phyloP scores from a whole-genome alignment of 2,113 vertebrate species.

The Prinia subflava region DNA sequence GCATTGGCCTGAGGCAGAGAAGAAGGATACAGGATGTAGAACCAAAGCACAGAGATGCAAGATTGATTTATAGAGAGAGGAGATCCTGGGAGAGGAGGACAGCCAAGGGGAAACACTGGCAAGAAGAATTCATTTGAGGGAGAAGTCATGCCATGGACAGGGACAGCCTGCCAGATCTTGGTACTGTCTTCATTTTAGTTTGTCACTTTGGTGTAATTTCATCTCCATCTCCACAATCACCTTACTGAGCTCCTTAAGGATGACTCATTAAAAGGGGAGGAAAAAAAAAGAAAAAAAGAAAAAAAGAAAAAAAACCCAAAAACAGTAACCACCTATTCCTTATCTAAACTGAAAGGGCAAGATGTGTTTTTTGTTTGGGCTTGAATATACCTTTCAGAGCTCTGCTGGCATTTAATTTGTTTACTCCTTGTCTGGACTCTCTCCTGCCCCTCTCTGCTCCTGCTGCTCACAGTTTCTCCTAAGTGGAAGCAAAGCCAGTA shows the following conservation, averaged over 20 bases:
- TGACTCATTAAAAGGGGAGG: neutral
- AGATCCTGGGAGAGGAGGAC: neutral
- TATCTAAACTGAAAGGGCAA: neutral
- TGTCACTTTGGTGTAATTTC: neutral
- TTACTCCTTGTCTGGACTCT: neutral
- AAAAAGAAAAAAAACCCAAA: neutral
- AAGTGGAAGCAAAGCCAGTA: conserved; percentile 17
- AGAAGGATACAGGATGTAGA: neutral
- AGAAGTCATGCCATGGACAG: neutral
- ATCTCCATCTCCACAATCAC: neutral
- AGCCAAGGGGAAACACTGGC: neutral
- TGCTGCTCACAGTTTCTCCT: neutral
- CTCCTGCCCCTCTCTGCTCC: neutral
- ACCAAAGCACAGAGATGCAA: neutral
- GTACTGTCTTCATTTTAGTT: neutral
- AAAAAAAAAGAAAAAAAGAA: neutral
- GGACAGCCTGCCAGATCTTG: neutral
- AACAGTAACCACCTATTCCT: neutral
- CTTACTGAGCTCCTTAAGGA: neutral
- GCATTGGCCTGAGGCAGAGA: neutral
- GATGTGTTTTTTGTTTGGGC: neutral
- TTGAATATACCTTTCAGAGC: neutral
- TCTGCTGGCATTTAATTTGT: conserved; percentile 42
- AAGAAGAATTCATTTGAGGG: neutral
- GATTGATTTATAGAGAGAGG: neutral